Evolutionary conservation across 2,797 vertebrate species (phyloP).

Genomic region (Scomberomorus guttatus): DNA sequence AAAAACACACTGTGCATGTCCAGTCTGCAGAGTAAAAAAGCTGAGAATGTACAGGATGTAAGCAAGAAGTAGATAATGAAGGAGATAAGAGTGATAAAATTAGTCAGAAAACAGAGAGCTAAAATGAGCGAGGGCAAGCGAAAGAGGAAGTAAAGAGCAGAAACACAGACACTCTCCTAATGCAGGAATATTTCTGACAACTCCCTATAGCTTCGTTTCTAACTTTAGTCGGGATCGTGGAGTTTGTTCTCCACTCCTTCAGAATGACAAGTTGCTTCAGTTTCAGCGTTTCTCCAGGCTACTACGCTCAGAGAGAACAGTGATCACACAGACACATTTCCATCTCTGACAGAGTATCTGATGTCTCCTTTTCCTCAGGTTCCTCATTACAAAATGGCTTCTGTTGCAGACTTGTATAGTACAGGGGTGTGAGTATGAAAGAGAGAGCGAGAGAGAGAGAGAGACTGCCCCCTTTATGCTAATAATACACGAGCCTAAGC

Average conservation of each 20-base stretch:
- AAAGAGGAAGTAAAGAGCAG: slow-evolving; percentile 27
- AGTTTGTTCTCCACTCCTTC: slow-evolving; percentile 31
- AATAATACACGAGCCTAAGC: neutral
- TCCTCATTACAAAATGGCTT: slow-evolving; percentile 49
- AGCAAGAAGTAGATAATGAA: slow-evolving; percentile 13
- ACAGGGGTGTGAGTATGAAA: neutral
- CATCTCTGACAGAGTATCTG: slow-evolving; percentile 53
- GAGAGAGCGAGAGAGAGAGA: neutral
- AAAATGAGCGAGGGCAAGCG: slow-evolving; percentile 11
- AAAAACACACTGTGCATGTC: slow-evolving; percentile 7
- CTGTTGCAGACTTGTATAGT: slow-evolving; percentile 24
- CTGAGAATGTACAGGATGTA: neutral
- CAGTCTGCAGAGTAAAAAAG: neutral
- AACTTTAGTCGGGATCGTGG: slow-evolving; percentile 49
- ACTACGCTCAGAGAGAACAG: slow-evolving; percentile 56
- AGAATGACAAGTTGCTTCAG: slow-evolving; percentile 58
- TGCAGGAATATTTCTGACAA: slow-evolving; percentile 59
- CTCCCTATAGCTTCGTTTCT: slow-evolving; percentile 57
- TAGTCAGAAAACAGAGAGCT: slow-evolving; percentile 6
- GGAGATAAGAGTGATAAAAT: slow-evolving; percentile 4
- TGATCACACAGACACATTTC: slow-evolving; percentile 70
- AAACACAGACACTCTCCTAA: slow-evolving; percentile 12
- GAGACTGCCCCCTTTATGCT: neutral
- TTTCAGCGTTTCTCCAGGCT: slow-evolving; percentile 64
- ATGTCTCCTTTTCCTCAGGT: slow-evolving; percentile 49